A percentile compares a stretch with the other conserved stretches of the same genome.
Evolutionary conservation across 2,113 vertebrate species (phyloP).

Genomic region (Limnothrissa miodon): DNA sequence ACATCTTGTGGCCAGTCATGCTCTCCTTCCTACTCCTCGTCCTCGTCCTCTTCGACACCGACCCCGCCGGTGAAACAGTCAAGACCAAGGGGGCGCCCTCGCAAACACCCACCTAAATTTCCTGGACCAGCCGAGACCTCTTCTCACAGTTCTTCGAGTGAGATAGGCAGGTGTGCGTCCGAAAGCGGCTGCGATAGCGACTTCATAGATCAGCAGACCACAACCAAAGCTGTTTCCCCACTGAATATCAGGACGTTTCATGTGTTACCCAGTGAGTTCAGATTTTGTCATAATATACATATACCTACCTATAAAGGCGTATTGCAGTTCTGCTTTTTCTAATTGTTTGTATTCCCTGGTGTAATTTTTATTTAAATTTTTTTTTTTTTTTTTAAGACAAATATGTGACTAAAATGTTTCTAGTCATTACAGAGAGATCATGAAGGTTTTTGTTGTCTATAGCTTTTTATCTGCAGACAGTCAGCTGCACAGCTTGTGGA

Average conservation of each 20-base stretch:
- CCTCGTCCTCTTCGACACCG: conserved; percentile 70
- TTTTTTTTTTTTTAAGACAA: background rate
- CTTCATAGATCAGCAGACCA: conserved; percentile 88
- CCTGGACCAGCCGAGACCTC: background rate
- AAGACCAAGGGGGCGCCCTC: conserved; percentile 46
- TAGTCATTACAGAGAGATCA: background rate
- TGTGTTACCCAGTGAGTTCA: conserved; percentile 85
- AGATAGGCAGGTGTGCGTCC: conserved; percentile 66
- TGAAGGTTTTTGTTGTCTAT: background rate
- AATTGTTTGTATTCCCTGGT: background rate
- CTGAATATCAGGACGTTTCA: conserved; percentile 77
- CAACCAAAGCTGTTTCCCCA: conserved; percentile 78
- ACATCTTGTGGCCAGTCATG: conserved; percentile 76
- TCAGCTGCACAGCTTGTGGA: conserved; percentile 94
- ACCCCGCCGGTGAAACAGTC: background rate
- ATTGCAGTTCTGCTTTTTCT: background rate
- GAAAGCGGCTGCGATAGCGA: conserved; percentile 71
- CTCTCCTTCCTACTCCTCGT: conserved; percentile 34
- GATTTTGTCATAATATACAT: background rate
- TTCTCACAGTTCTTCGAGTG: conserved; percentile 57
- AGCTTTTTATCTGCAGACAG: conserved; percentile 89
- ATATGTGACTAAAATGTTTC: background rate
- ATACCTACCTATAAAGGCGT: background rate
- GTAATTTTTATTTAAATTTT: background rate
- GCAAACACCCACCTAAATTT: conserved; percentile 52